Percentiles rank a stretch among this genome's conserved stretches.
Evolutionary conservation across 2,888 invertebrate genomes (phyloP).

Genomic region (Phytoseiulus persimilis): DNA sequence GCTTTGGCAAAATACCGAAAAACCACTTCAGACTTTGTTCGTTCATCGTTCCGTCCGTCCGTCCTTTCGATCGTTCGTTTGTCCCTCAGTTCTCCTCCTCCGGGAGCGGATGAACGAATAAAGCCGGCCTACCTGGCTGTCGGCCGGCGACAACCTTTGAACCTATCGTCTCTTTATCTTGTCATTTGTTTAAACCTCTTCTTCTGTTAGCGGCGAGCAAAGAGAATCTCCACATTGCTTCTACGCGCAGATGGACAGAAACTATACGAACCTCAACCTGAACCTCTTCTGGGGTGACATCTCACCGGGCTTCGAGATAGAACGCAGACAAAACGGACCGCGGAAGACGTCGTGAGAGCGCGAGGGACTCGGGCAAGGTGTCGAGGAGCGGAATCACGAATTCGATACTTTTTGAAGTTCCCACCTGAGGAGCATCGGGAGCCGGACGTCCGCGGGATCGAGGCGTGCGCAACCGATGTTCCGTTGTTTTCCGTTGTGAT

Average conservation of each 20-base stretch:
- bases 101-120: not conserved
- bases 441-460: no score
- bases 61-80: not conserved
- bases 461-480: no score
- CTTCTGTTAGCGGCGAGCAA: not conserved
- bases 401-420: no score
- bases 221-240: not conserved
- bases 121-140: not conserved
- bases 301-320: not conserved
- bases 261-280: not conserved
- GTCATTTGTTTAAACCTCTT: not conserved
- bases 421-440: no score
- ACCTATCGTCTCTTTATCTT: conserved; percentile 5
- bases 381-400: not conserved
- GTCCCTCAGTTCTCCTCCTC: no score
- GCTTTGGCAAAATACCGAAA: conserved; percentile 5
- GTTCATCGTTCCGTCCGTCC: not conserved
- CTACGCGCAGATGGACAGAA: not conserved
- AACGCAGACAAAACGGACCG: not conserved
- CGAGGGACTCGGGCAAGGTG: no score
- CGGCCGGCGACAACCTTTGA: not conserved
- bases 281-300: conserved; percentile 5
- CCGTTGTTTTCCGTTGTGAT: no score
- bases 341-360: no score
- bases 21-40: not conserved